Evolutionary conservation across 2,113 vertebrate genomes (phyloP).

Genomic region (Phrynosoma platyrhinos): DNA sequence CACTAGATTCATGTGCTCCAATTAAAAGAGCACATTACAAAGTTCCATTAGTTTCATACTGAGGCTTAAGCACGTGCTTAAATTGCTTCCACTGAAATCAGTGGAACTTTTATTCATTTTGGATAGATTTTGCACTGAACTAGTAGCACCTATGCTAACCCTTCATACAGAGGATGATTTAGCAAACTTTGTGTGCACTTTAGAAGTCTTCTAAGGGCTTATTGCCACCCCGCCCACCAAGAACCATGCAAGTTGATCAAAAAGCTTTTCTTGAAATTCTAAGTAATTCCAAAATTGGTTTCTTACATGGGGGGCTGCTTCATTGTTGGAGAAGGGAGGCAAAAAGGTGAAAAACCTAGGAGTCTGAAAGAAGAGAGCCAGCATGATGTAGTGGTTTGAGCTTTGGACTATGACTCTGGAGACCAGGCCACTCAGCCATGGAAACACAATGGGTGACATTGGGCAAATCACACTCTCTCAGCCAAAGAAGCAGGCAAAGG

Average conservation of each 20-base stretch:
- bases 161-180: background rate
- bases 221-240: background rate
- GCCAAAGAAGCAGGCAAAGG: no score
- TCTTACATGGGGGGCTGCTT: background rate
- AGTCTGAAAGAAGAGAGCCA: conserved; percentile 54
- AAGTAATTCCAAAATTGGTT: background rate
- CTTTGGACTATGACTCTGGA: no score
- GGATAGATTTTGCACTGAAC: background rate
- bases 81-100: background rate
- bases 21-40: background rate
- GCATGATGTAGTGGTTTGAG: no score
- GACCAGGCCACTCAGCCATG: no score
- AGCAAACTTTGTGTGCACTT: background rate
- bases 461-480: no score
- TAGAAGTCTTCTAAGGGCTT: background rate
- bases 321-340: no score
- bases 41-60: background rate
- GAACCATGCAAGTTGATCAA: background rate
- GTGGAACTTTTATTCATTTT: background rate
- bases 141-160: no score
- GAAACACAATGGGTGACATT: no score
- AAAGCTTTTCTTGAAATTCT: background rate
- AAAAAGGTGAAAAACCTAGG: background rate
- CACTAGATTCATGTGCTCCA: conserved; percentile 18
- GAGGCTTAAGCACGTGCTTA: background rate